Base-by-base conservation (phyloP, 1,140 invertebrate genomes). In the Drosophila seguyi region DNA sequence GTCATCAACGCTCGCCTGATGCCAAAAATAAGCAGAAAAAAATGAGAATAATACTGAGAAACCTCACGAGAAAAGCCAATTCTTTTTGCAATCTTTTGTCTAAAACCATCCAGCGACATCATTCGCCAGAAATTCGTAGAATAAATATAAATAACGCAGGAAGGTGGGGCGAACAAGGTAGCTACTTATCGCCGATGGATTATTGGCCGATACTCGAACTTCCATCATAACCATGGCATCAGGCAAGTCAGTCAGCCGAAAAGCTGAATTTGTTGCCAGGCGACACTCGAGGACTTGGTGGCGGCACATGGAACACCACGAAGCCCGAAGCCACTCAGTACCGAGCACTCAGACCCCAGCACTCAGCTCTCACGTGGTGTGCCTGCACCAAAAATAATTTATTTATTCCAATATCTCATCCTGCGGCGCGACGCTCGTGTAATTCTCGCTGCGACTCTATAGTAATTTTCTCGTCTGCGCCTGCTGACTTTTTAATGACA, bases 361-460 rank as follows among this genome's bases (percentile, higher is more conserved):
- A 27, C 45, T n/a, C 47, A 13, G 13, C 31, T 11, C 20, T 20
- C 68, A 71, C 68, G 52, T 71, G 68, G 65, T 22, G 16, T 82
- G 63, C 78, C 79, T 86, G 83, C 75, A 76, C 84, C 83, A 83
- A 87, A 83, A 83, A 79, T 88, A 83, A 88, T 82, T 83, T 76
- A 87, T 79, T 79, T 77, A 88, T 72, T 73, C 76, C 42, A 77
- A 74, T 47, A 62, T 60, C 71, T 58, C 27, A 58, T 48, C 50
- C 63, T 57, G 14, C n/a, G 13, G 2, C 29, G 18, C 59, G 14
- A 31, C 16, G 48, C n/a, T 39, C 48, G 59, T 79, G 61, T 83
- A 79, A 79, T 69, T 53, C 53, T 61, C 25, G 29, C 47, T 16
- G 31, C 20, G 52, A 53, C 31, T 48, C 41, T 62, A 41, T 66